Conservation (phyloP, 1,140 invertebrate species). For the Tetraneura akinire region DNA sequence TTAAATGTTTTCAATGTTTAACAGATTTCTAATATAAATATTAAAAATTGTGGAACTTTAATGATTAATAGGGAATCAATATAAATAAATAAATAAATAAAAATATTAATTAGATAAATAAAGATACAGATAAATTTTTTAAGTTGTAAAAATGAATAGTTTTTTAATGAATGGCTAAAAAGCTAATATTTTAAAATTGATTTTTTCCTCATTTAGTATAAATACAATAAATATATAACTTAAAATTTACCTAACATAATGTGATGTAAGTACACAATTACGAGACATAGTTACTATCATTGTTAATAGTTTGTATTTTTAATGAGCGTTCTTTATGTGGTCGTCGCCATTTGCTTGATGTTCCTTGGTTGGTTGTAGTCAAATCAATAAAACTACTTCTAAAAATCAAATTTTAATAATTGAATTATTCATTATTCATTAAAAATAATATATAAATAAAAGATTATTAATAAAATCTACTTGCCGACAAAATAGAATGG, state of each 20-base stretch:
- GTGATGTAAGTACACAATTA: background rate
- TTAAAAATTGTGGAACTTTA: background rate
- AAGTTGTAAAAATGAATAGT: slow-evolving; percentile 10
- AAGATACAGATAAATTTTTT: background rate
- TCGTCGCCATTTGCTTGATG: background rate
- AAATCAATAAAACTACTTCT: background rate
- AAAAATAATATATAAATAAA: background rate
- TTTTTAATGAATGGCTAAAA: background rate
- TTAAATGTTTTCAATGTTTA: background rate
- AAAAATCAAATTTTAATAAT: background rate
- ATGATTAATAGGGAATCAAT: background rate
- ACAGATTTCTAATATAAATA: slow-evolving; percentile 14
- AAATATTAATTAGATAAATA: too few relatives aligned
- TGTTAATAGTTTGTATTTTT: slow-evolving; percentile 32
- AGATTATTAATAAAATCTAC: background rate
- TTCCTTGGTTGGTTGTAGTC: background rate
- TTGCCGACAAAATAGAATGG: slow-evolving; percentile 29
- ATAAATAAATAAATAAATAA: background rate
- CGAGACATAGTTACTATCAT: background rate
- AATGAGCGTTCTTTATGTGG: slow-evolving; percentile 33
- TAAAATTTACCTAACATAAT: background rate
- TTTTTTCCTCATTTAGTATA: slow-evolving; percentile 12
- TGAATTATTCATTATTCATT: background rate
- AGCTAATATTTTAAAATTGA: slow-evolving; percentile 1
- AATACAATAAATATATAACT: slow-evolving; percentile 9